phyloP scores from a whole-genome alignment of 2,888 invertebrate species.

The Eupithecia centaureata region DNA sequence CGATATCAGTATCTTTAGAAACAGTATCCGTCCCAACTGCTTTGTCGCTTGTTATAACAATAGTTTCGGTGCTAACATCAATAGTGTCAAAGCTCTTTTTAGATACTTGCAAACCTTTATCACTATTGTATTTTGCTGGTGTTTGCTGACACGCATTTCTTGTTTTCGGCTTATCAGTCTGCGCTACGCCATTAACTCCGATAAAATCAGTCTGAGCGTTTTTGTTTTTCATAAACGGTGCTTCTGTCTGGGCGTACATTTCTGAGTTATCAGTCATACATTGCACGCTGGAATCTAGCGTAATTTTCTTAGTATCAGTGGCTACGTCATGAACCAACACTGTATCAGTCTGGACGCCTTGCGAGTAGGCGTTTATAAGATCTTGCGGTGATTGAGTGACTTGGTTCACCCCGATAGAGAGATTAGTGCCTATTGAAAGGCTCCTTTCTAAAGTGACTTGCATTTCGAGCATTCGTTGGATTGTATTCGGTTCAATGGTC shows the following conservation, averaged over 20 bases:
- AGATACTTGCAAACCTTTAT: conserved; percentile 61
- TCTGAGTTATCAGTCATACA: conserved; percentile 62
- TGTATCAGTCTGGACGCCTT: conserved; percentile 75
- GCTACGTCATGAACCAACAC: conserved; percentile 70
- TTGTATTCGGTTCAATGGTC: conserved; percentile 62
- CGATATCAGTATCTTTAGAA: conserved; percentile 9
- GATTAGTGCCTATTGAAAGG: conserved; percentile 66
- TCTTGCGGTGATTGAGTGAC: conserved; percentile 74
- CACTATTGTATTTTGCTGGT: conserved; percentile 51
- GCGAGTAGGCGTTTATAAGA: conserved; percentile 61
- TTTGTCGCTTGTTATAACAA: conserved; percentile 47
- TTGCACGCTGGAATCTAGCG: conserved; percentile 71
- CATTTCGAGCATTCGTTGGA: conserved; percentile 74
- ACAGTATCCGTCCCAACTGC: conserved; percentile 45
- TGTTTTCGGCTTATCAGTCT: conserved; percentile 68
- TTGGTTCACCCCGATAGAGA: conserved; percentile 72
- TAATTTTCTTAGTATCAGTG: conserved; percentile 71
- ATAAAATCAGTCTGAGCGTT: conserved; percentile 63
- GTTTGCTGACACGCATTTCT: conserved; percentile 66
- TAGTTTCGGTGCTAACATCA: conserved; percentile 61
- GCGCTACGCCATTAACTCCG: conserved; percentile 56
- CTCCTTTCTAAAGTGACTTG: conserved; percentile 73
- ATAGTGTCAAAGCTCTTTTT: conserved; percentile 47
- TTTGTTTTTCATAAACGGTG: conserved; percentile 69
- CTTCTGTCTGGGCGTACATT: conserved; percentile 74